Evolutionary conservation across 2,113 vertebrate species (phyloP), one percentile per base, ranked within the genome.

Genomic region (Poecilia latipinna): DNA sequence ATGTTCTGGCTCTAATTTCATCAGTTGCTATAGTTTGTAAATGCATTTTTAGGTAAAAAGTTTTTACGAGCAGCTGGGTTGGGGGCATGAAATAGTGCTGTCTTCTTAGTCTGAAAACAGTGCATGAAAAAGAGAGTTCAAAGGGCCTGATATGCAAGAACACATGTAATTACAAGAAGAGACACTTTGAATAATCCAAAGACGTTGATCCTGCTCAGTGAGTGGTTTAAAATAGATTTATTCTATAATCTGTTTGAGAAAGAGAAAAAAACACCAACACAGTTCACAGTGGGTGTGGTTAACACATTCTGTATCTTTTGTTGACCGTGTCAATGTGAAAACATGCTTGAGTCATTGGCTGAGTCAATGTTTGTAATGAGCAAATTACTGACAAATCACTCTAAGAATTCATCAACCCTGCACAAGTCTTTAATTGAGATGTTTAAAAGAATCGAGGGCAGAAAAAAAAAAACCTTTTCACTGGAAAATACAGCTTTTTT

Each of bases 401-500:
- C 31, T 71, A 62, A 65, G 68, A 69, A 44, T 15, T n/a, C 62
- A 74, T 64, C 57, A 67, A 8, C 12, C n/a, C 28, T 60, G 29
- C 22, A 77, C 51, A 35, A 54, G 60, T 65, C 12, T 70, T 80
- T 74, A 62, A 66, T 28, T 26, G 10, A 32, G 24, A 67, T 73
- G 39, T 72, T 65, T 32, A 48, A 51, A 48, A 44, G 64, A 72
- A 62, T 65, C 57, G 39, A 60, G 70, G 42, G 17, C 4, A 33
- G 61, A 68, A 39, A 79, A 39, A 29, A 29, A 15, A 75, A 51
- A 44, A 8, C 26, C 24, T 74, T 75, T 26, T 68, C 67, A 39
- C 35, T 29, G n/a, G 11, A 61, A 61, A 39, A 51, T 33, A 28
- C 0, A 31, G 57, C n/a, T 28, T 29, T 35, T 69, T 60, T 17